Evolutionary conservation across 2,113 vertebrate genomes (phyloP), one percentile per base, ranked within the genome.

Genomic region (Hucho hucho): DNA sequence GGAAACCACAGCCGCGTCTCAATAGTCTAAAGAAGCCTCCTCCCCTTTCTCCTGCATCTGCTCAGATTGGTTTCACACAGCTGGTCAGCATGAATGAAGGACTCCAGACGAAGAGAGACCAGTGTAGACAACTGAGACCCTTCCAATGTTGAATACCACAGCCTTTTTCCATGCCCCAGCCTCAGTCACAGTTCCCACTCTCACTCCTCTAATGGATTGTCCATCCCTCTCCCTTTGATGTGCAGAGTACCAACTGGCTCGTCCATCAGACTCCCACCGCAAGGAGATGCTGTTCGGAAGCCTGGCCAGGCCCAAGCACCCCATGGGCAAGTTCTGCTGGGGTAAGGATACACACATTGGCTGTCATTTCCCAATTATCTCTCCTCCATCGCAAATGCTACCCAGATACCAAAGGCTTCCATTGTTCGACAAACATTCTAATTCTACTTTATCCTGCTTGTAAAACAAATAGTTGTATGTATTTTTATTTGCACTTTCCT

Each of bases 281-380:
- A 98, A 96, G 76, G 96, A 97, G 88, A 96, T 97, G 95, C 90
- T 99, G 1, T 98, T 99, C 88, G 97, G 97, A 78, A 97, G 96
- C 79, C 89, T 99, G 87, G 96, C 97, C 75, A 96, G 92, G 83
- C 88, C 94, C 37, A 95, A 94, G 71, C 97, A 99, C 90, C 97
- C 97, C 1, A 98, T 98, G 97, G 92, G 95, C 72, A 99, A 99
- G 77, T 99, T 99, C 91, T 97, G 94, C 90, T 98, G 97, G 96
- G 97, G 97, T 99, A 89, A 89, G 89, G 72, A 75, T 69, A 77
- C 78, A 79, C 82, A 79, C 66, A 56, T 13, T 71, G 7, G 58
- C 20, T 63, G 20, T 63, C 16, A 59, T 59, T 59, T 59, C n/a
- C 14, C 56, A 59, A n/a, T n/a, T 43, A 43, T 43, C 37, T 43